These are phyloP conservation scores for Sebastes taczanowskii DNA, from an alignment of 2,797 vertebrate genomes.

Conservation along the genomic window DNA sequence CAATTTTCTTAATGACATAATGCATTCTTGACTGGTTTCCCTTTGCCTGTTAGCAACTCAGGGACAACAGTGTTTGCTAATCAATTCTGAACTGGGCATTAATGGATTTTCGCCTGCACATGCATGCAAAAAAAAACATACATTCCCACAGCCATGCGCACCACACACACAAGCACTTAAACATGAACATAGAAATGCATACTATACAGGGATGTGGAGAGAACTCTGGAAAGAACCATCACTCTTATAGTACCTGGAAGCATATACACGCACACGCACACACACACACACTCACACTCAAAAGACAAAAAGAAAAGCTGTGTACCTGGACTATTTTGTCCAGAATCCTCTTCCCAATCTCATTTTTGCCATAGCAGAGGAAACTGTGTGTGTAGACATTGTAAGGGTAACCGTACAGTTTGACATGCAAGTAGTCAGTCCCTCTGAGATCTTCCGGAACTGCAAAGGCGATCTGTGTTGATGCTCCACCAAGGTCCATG, in stretches of 20 bases:
- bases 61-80: constrained; percentile 37
- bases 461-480: constrained; percentile 93
- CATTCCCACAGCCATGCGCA: background rate
- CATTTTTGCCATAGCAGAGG: constrained; percentile 94
- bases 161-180: background rate
- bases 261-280: background rate
- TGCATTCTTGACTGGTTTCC: constrained; percentile 63
- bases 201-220: background rate
- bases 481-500: constrained; percentile 94
- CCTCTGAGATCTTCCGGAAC: constrained; percentile 61
- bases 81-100: constrained; percentile 48
- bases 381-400: constrained; percentile 94
- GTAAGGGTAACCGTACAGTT: constrained; percentile 92
- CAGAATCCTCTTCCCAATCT: constrained; percentile 89
- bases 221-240: background rate
- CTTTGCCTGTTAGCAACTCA: constrained; percentile 39
- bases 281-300: background rate
- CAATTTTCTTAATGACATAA: constrained; percentile 77
- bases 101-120: constrained; percentile 50
- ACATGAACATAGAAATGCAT: background rate
- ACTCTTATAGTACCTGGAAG: background rate
- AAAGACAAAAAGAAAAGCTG: background rate
- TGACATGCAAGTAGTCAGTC: constrained; percentile 61
- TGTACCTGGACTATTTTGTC: constrained; percentile 86
- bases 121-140: background rate